Percentiles rank a stretch among this genome's conserved stretches.
phyloP scores from a whole-genome alignment of 2,888 invertebrate species.

The Pinctada fucata region DNA sequence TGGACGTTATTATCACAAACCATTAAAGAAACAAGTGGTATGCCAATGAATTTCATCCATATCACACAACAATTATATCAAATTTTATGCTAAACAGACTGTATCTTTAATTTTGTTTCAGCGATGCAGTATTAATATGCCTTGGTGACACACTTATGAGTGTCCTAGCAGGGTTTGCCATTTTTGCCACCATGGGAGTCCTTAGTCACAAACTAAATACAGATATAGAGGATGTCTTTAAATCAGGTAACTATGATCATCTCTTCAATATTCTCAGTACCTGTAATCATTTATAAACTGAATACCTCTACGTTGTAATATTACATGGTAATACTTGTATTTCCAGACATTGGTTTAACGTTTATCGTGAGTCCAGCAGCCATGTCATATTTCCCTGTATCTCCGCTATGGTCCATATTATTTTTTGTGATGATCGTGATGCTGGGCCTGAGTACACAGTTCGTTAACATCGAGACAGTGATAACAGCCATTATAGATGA shows the following conservation, averaged over 20 bases:
- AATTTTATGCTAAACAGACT: too few species aligned
- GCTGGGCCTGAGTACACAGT: constrained; percentile 67
- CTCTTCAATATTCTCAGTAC: too few species aligned
- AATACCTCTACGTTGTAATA: neutral
- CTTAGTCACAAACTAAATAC: constrained; percentile 70
- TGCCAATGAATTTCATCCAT: too few species aligned
- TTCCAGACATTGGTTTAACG: constrained; percentile 67
- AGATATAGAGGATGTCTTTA: constrained; percentile 72
- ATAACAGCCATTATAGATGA: constrained; percentile 66
- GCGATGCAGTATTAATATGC: constrained; percentile 72
- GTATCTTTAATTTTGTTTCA: constrained; percentile 43
- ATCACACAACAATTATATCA: too few species aligned
- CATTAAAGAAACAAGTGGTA: too few species aligned
- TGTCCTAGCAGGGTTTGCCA: constrained; percentile 72
- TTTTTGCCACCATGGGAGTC: constrained; percentile 77
- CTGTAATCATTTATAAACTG: neutral
- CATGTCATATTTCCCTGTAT: constrained; percentile 61
- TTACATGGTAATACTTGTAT: neutral
- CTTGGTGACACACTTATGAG: constrained; percentile 71
- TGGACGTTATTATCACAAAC: too few species aligned
- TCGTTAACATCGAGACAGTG: constrained; percentile 62
- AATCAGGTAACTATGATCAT: constrained; percentile 53
- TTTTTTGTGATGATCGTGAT: constrained; percentile 69
- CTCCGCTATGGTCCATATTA: constrained; percentile 69
- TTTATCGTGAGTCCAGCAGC: constrained; percentile 69